Evolutionary conservation across 2,113 vertebrate genomes (phyloP).

Genomic region (Cavia aperea): DNA sequence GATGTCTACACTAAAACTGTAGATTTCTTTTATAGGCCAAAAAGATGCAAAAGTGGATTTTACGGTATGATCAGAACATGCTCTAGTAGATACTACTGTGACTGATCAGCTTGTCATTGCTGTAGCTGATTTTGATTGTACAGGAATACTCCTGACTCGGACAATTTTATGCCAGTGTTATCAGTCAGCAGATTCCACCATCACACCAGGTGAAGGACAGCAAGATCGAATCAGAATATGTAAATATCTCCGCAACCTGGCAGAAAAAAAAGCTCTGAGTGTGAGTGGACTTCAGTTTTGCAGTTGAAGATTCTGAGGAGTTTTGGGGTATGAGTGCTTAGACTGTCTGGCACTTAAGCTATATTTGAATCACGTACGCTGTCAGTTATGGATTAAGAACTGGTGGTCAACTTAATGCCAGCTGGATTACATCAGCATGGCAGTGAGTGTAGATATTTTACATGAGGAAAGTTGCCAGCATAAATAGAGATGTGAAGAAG

Average conservation of each 20-base stretch:
- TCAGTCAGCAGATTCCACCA: background rate
- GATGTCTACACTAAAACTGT: background rate
- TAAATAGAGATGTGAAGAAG: too few species aligned
- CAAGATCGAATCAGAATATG: background rate
- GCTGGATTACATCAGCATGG: too few species aligned
- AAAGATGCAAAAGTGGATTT: background rate
- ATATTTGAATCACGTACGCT: background rate
- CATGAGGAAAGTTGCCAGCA: too few species aligned
- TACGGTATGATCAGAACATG: background rate
- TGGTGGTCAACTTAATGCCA: too few species aligned
- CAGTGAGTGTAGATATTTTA: too few species aligned
- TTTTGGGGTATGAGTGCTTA: background rate
- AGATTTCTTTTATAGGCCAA: background rate
- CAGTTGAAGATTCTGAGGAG: background rate
- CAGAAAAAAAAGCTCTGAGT: background rate
- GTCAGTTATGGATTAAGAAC: background rate
- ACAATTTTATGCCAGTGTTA: background rate
- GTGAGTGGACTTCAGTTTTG: background rate
- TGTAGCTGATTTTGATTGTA: background rate
- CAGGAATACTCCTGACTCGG: background rate
- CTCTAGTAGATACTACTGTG: background rate
- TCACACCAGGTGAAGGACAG: background rate
- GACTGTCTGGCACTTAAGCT: background rate
- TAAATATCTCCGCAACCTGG: too few species aligned
- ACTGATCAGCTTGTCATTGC: background rate